Base-by-base conservation (phyloP, 1,140 invertebrate genomes). In the Gryllus bimaculatus region DNA sequence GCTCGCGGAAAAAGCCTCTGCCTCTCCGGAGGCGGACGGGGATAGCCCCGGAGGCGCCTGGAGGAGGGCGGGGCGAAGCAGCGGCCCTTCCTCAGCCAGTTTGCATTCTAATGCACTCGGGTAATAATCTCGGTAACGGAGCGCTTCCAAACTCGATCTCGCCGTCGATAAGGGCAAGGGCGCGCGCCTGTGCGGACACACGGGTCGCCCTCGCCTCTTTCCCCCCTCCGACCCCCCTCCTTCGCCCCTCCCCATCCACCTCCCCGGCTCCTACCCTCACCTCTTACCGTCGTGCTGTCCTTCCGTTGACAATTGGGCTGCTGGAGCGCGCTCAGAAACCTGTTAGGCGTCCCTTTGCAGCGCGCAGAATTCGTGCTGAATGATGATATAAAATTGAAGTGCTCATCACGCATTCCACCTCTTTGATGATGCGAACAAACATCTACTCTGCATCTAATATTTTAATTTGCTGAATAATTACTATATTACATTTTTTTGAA, bases 111-210 rank as follows among this genome's bases (percentile, higher is more conserved):
- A 66, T 66, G 54, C 54, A 66, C 54, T 66, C 54, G 10, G 18
- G 54, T 66, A 66, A 66, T 66, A 66, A 66, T 66, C 54, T 66
- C 54, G 54, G 54, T 66, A 66, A 66, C 54, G 54, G 54, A 66
- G 54, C 54, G 54, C 54, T 66, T 66, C 54, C 54, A 66, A 66
- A 66, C 54, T 66, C 54, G 54, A 66, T 66, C 54, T 66, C 54
- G 2, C 54, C 18, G 54, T 66, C 54, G 54, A 66, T 66, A 66
- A 66, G 54, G 54, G 54, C 10, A 10, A 18, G 10, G 10, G 54
- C 54, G 54, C 26, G 26, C 26, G 26, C 5, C 26, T 39, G 26
- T 39, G 26, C 26, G 26, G 26, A 66, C 54, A 18, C 54, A 66
- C 10, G 10, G 54, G 54, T 0, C 54, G 54, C 54, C 54, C 18